phyloP scores from a whole-genome alignment of 2,888 invertebrate genomes.

The Heliconius ethilla region DNA sequence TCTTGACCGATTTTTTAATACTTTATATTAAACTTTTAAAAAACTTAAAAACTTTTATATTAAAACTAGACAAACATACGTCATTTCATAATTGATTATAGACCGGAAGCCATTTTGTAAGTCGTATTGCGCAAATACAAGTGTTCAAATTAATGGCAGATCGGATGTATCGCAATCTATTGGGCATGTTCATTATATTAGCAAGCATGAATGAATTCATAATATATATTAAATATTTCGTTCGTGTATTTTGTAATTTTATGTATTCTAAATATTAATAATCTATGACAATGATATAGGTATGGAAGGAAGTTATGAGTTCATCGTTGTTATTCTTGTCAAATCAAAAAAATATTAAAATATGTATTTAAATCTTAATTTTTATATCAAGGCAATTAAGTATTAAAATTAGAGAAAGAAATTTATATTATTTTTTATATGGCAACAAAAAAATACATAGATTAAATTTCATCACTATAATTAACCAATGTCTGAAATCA shows the following conservation, averaged over 20 bases:
- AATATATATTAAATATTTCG: slow-evolving; percentile 11
- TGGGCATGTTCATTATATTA: slow-evolving; percentile 29
- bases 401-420: too few species aligned
- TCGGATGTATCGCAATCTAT: slow-evolving; percentile 38
- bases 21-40: too few species aligned
- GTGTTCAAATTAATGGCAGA: slow-evolving; percentile 48
- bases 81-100: slow-evolving; percentile 55
- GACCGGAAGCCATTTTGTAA: slow-evolving; percentile 61
- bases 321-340: too few species aligned
- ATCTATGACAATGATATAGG: too few species aligned
- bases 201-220: slow-evolving; percentile 27
- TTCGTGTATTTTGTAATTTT: slow-evolving; percentile 1
- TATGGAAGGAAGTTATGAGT: too few species aligned
- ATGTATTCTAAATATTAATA: neutral
- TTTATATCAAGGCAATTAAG: too few species aligned
- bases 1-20: neutral
- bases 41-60: too few species aligned
- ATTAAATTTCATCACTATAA: neutral
- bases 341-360: too few species aligned
- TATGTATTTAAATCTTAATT: too few species aligned
- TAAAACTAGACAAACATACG: slow-evolving; percentile 27
- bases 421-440: too few species aligned
- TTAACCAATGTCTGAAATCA: neutral
- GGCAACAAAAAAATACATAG: too few species aligned
- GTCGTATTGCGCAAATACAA: slow-evolving; percentile 53